Evolutionary conservation across 2,888 invertebrate genomes (phyloP).

Genomic region (Myopa tessellatipennis): DNA sequence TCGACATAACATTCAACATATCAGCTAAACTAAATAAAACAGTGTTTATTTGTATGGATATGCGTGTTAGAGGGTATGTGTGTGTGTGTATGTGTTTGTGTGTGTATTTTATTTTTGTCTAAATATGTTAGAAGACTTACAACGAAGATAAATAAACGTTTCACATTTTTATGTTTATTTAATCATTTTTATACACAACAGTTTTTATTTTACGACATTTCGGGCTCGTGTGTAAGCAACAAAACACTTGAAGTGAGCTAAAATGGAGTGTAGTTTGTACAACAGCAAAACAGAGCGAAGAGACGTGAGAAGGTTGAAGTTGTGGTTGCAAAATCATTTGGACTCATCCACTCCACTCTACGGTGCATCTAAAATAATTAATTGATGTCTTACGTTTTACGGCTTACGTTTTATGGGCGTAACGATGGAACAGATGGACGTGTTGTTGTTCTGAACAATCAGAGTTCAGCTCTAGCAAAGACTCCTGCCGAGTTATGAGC

Average conservation of each 20-base stretch:
- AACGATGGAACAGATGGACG: too few relatives aligned
- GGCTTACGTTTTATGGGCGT: too few relatives aligned
- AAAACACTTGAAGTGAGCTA: neutral
- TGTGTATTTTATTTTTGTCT: neutral
- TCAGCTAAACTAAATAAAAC: neutral
- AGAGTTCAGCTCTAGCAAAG: neutral
- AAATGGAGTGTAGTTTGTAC: neutral
- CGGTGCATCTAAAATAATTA: neutral
- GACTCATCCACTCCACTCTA: neutral
- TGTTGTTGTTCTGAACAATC: neutral
- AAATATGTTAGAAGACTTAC: neutral
- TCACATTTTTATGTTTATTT: slow-evolving; percentile 59
- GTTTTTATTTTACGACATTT: slow-evolving; percentile 60
- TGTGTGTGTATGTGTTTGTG: neutral
- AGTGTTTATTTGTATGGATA: neutral
- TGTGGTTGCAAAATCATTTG: too few relatives aligned
- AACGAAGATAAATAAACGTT: slow-evolving; percentile 41
- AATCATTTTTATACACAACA: slow-evolving; percentile 61
- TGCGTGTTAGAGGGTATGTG: neutral
- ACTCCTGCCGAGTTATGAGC: neutral
- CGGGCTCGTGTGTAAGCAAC: slow-evolving; percentile 48
- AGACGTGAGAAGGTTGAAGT: too few relatives aligned
- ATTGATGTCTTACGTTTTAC: neutral
- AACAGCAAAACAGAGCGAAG: neutral
- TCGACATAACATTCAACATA: slow-evolving; percentile 14